These are phyloP conservation scores for Bombus waltoni DNA, from an alignment of 1,140 invertebrate genomes.

Conservation along the genomic window DNA sequence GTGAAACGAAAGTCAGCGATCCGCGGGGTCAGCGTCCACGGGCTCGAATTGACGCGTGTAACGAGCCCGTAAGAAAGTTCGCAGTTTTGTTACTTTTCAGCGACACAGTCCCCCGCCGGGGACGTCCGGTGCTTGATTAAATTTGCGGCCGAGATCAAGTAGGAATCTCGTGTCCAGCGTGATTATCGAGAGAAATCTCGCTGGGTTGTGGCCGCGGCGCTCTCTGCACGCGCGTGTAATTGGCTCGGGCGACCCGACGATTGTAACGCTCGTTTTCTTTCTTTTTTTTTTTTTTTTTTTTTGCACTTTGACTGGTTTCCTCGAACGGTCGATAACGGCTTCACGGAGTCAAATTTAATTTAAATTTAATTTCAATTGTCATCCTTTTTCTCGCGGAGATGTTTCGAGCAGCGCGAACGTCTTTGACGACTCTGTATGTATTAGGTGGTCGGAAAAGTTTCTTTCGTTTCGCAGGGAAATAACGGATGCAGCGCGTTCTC, in stretches of 20 bases:
- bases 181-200: constrained; percentile 46
- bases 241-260: not conserved
- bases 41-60: constrained; percentile 41
- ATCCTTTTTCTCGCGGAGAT: too few species aligned
- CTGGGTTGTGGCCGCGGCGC: not conserved
- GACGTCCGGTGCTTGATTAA: constrained; percentile 33
- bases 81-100: constrained; percentile 44
- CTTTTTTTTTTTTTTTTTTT: too few species aligned
- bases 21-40: constrained; percentile 36
- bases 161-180: not conserved
- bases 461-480: too few species aligned
- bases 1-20: constrained; percentile 41
- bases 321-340: not conserved
- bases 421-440: too few species aligned
- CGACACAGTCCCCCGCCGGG: not conserved
- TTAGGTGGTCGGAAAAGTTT: too few species aligned
- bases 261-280: not conserved
- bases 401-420: too few species aligned
- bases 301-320: not conserved
- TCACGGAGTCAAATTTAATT: too few species aligned
- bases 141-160: constrained; percentile 21
- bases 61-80: constrained; percentile 42
- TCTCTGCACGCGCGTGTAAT: constrained; percentile 13
- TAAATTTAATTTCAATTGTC: too few species aligned
- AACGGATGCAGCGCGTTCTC: too few species aligned